Conservation (phyloP, 2,113 vertebrate genomes). For the Pavo muticus region DNA sequence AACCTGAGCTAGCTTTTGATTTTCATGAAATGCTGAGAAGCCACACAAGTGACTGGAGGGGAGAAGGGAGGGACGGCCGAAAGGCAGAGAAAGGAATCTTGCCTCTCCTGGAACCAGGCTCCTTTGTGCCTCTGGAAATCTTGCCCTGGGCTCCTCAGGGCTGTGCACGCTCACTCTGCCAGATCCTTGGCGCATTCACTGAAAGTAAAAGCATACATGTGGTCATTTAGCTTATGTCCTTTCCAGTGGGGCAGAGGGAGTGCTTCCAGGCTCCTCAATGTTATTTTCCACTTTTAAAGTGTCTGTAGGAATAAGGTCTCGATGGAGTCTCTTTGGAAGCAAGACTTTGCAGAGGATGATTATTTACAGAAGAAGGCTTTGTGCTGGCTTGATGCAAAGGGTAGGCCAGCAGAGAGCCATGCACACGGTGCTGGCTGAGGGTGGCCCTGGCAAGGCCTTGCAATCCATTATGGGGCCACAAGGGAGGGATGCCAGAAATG, state of each 20-base stretch:
- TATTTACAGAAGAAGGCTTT: background rate
- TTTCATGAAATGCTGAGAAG: background rate
- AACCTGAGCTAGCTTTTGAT: background rate
- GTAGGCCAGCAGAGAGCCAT: background rate
- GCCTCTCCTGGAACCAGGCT: background rate
- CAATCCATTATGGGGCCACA: background rate
- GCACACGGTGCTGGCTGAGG: background rate
- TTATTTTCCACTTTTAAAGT: background rate
- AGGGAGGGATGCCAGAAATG: fast-evolving
- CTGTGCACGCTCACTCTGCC: background rate
- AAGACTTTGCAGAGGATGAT: background rate
- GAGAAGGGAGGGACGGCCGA: background rate
- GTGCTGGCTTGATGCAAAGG: background rate
- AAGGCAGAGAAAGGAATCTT: fast-evolving
- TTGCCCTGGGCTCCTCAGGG: background rate
- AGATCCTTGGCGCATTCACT: background rate
- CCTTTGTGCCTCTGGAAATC: background rate
- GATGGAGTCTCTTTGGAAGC: background rate
- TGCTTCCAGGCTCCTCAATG: background rate
- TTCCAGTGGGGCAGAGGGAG: background rate
- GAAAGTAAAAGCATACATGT: background rate
- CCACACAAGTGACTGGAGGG: background rate
- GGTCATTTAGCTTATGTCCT: background rate
- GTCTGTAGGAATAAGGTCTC: background rate
- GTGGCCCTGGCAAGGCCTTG: background rate